Evolutionary conservation across 2,797 vertebrate genomes (phyloP).

Genomic region (Salmo trutta): DNA sequence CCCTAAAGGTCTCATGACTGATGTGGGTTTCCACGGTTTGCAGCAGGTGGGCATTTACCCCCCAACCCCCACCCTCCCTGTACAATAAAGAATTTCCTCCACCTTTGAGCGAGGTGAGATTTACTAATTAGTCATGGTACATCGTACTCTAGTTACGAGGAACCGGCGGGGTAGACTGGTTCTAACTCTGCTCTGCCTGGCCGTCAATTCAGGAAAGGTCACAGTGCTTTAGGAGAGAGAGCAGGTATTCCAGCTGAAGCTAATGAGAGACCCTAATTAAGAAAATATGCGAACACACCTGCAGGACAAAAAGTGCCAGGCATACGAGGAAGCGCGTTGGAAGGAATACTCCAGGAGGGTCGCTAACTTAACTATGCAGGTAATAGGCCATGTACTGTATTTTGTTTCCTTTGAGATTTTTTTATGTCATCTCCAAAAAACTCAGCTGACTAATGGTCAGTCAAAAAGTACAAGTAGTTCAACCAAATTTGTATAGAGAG

Average conservation of each 20-base stretch:
- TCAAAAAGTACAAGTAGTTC: background rate
- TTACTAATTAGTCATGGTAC: conserved; percentile 75
- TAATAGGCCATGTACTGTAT: background rate
- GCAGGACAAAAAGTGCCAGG: conserved; percentile 50
- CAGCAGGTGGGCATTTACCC: conserved; percentile 71
- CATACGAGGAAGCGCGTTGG: conserved; percentile 44
- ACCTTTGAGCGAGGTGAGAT: conserved; percentile 66
- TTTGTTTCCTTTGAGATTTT: background rate
- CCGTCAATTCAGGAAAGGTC: conserved; percentile 72
- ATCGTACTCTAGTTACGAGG: conserved; percentile 58
- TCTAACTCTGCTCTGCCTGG: conserved; percentile 46
- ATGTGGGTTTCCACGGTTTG: conserved; percentile 68
- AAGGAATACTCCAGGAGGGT: conserved; percentile 36
- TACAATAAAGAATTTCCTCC: conserved; percentile 61
- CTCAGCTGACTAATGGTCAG: background rate
- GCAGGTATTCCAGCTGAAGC: conserved; percentile 74
- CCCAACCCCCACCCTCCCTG: conserved; percentile 51
- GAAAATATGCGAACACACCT: conserved; percentile 65
- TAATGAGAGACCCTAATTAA: conserved; percentile 72
- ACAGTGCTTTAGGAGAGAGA: conserved; percentile 58
- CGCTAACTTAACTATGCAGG: background rate
- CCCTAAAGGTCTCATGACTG: conserved; percentile 71
- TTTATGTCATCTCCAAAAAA: background rate
- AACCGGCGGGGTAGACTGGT: conserved; percentile 55
- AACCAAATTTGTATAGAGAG: background rate